Evolutionary conservation across 2,797 vertebrate genomes (phyloP), one percentile per base, ranked within the genome.

Genomic region (Steatocranus sp.): DNA sequence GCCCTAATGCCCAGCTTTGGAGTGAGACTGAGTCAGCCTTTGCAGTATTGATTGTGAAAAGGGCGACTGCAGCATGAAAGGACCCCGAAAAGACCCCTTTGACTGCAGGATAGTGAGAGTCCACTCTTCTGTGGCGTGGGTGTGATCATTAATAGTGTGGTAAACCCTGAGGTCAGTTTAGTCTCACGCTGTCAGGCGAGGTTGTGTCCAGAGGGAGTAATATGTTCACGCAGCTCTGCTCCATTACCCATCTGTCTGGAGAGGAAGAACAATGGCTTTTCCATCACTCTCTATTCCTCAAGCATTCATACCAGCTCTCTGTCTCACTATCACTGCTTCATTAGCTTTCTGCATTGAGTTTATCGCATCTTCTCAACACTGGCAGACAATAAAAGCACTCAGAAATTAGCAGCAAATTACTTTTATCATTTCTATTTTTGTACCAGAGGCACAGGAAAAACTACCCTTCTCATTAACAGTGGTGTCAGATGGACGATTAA

Each of bases 211-310:
- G 80, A 74, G 86, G 92, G 92, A 90, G 77, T 91, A 89, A 91
- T 83, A 80, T 78, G 86, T 91, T 93, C 90, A 87, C 85, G 87
- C 73, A 76, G 91, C 86, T 92, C 86, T 81, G 90, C 91, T 92
- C 94, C 94, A 95, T 96, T 96, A 95, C 83, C 83, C 90, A 30
- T 89, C 91, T 89, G 90, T 89, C 87, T 83, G 79, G 14, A 85
- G 83, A 86, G 85, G 83, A 83, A 83, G 86, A 90, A 83, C 91
- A 75, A 89, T 78, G 84, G 74, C 78, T 86, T 89, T 63, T 82
- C 82, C 50, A 50, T 88, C 86, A 70, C 76, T 77, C 74, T 66
- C 38, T 43, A 5, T 80, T 79, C 76, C 80, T 75, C 78, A 38
- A 34, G 23, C 38, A 20, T 7, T 83, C 74, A 49, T 23, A 11